These are phyloP conservation scores for Thalassarche chlororhynchos DNA, from an alignment of 2,113 vertebrate genomes.

Conservation along the genomic window DNA sequence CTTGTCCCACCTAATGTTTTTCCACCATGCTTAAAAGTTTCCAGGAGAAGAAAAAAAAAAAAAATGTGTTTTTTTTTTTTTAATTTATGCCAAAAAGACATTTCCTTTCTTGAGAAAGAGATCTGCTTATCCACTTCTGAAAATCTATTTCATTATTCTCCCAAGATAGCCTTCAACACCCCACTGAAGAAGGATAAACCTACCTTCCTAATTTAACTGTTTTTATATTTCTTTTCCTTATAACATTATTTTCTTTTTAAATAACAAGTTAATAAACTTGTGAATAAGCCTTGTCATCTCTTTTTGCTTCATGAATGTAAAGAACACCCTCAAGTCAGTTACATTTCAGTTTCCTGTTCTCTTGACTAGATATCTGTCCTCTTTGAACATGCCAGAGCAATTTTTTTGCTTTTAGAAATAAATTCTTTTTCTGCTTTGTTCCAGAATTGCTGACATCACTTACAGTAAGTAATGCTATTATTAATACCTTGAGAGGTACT, in stretches of 20 bases:
- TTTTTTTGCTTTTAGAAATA: neutral
- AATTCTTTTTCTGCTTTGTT: neutral
- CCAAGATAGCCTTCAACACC: neutral
- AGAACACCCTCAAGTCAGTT: neutral
- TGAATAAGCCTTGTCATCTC: neutral
- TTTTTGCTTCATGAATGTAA: neutral
- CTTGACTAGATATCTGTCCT: neutral
- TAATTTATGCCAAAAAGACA: neutral
- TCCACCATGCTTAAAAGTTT: neutral
- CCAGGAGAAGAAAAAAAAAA: neutral
- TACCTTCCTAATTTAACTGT: neutral
- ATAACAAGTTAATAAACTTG: neutral
- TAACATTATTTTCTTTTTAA: neutral
- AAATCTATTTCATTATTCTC: neutral
- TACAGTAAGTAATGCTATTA: neutral
- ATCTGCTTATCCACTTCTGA: neutral
- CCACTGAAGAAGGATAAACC: neutral
- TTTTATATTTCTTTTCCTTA: neutral
- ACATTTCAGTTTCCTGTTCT: neutral
- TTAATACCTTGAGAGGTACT: neutral
- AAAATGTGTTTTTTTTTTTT: neutral
- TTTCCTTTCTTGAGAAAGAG: neutral
- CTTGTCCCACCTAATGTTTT: neutral
- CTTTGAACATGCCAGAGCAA: neutral
- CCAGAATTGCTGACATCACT: neutral